Evolutionary conservation across 2,113 vertebrate species (phyloP), one percentile per base, ranked within the genome.

Genomic region (Zingel zingel): DNA sequence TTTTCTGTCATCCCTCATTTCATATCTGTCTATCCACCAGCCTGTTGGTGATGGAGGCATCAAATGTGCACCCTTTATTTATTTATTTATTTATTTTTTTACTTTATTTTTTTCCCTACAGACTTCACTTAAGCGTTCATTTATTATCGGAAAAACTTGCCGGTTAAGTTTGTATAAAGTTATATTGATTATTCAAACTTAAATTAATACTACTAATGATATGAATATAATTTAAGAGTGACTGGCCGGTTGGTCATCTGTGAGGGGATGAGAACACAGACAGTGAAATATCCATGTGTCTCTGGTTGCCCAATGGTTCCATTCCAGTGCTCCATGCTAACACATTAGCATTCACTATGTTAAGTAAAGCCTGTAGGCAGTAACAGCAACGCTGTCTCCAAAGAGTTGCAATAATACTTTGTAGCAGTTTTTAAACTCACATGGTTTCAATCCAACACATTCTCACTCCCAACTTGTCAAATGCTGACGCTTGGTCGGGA

Each of bases 31-130:
- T 61, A 0, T 66, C 23, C 5, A 58, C 43, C 74, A 50, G 43
- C 50, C 61, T 70, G 56, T 53, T 66, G 87, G 83, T 87, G 87
- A 91, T 89, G 89, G 86, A 84, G 83, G 83, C 81, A 39, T 66
- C 89, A 80, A 51, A 51, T 85, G 79, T 82, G 81, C 64, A 64
- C 36, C 14, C n/a, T 64, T 23, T 75, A n/a, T 33, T n/a, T 66
- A 4, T 1, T 50, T n/a, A n/a, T n/a, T 54, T 19, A 7, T 59
- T 61, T 66, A n/a, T 48, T 43, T 13, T 4, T 19, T 63, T 3
- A 43, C 39, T 33, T 72, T 57, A 19, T 53, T 10, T 16, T 10
- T 10, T 5, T 6, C 6, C 23, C 12, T 21, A 11, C 39, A 71
- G 68, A 10, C 8, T 47, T 14, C 53, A 64, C 36, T 59, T 2